Base-by-base conservation (phyloP, 2,113 vertebrate genomes). In the Capreolus pygargus region DNA sequence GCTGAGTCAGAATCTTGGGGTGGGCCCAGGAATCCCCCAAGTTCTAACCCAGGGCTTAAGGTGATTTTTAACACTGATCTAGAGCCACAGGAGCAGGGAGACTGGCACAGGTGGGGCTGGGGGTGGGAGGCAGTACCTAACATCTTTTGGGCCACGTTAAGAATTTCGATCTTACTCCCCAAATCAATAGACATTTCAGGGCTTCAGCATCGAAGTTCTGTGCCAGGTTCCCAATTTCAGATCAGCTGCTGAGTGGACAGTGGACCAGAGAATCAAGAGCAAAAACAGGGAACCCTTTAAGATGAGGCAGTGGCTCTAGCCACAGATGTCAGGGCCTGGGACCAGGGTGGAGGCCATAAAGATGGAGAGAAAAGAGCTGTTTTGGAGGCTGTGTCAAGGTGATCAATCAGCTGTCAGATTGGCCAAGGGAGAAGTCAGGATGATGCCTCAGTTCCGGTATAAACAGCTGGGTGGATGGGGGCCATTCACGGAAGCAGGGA, bases 301-400 rank as follows among this genome's bases (percentile, higher is more conserved):
- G 78, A 74, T 23, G 19, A 4, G 17, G 2, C 5, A 27, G 28
- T 25, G 14, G 43, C n/a, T 93, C 27, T 5, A 30, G 45, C 17
- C 11, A 43, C 21, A 81, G 43, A 50, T 47, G 15, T 21, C 60
- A 54, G 45, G 19, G 11, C 16, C 30, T 11, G 27, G 55, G 9
- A 9, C 13, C 28, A 5, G 50, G 2, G 28, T 52, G 2, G 84
- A 54, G n/a, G 23, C 16, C 0, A 0, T 17, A 5, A 6, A n/a
- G 11, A 1, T 39, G 16, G 7, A 78, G 43, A 64, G 17, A 88
- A 82, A 82, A 52, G 9, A n/a, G 50, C 27, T 55, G 1, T n/a
- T 76, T 11, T 10, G 33, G 15, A 86, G 17, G 13, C 12, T 5
- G 2, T 30, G 7, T 14, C 76, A 55, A 79, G n/a, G 36, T 52